Percentiles rank a stretch among this genome's conserved stretches.
phyloP scores from a whole-genome alignment of 2,113 vertebrate genomes.

The Centropus bengalensis region DNA sequence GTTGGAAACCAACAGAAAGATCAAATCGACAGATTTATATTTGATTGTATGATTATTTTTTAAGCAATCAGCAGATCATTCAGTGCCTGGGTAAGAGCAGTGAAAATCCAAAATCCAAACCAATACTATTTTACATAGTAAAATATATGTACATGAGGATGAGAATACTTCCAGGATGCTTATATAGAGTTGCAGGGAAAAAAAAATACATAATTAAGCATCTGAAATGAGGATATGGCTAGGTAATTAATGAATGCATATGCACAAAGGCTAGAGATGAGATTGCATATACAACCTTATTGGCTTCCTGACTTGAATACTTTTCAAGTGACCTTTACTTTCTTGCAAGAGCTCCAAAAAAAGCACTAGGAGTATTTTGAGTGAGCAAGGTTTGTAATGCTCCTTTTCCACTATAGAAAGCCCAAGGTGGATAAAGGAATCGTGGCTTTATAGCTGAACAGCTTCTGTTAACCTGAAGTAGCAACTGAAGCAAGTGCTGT shows the following conservation, averaged over 20 bases:
- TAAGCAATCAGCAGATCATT: constrained; percentile 23
- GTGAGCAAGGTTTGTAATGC: neutral
- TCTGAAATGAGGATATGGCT: neutral
- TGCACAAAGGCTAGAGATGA: neutral
- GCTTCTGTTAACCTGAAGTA: neutral
- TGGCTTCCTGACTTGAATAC: neutral
- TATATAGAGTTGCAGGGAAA: neutral
- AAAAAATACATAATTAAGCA: neutral
- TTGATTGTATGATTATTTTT: constrained; percentile 30
- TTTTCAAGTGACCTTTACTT: neutral
- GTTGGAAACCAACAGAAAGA: neutral
- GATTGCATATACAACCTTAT: neutral
- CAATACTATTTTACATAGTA: neutral
- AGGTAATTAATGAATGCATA: neutral
- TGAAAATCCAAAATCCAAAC: neutral
- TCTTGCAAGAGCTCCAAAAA: neutral
- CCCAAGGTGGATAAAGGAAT: neutral
- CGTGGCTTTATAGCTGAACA: neutral
- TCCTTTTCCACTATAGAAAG: neutral
- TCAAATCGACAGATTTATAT: neutral
- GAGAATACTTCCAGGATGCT: neutral
- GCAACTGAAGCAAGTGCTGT: neutral
- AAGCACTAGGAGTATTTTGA: neutral
- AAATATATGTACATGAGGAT: neutral
- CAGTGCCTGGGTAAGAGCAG: neutral